Conservation (phyloP, 2,113 vertebrate species). For the Gila orcuttii region DNA sequence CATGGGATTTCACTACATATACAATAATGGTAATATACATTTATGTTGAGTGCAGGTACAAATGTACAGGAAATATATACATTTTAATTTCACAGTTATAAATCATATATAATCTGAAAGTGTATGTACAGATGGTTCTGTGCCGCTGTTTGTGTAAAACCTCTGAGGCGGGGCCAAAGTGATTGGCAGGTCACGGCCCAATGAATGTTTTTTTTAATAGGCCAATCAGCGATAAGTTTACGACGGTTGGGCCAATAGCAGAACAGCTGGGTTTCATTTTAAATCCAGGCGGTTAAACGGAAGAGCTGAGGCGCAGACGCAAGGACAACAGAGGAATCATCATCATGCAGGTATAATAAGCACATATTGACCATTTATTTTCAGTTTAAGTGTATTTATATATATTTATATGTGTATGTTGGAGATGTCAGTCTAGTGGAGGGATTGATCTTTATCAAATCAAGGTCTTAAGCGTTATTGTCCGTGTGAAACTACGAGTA, state of each 20-base stretch:
- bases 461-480: not conserved
- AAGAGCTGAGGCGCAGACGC: not conserved
- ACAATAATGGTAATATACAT: not conserved
- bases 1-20: too few species aligned
- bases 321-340: accelerated
- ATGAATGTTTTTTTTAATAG: not conserved
- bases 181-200: not conserved
- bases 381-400: not conserved
- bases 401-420: not conserved
- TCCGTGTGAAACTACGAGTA: not conserved
- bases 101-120: too few species aligned
- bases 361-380: not conserved
- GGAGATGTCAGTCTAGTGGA: not conserved
- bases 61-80: not conserved
- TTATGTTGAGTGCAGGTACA: not conserved
- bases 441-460: not conserved
- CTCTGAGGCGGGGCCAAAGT: too few species aligned
- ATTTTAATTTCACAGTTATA: too few species aligned
- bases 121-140: too few species aligned
- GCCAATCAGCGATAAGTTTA: not conserved
- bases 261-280: not conserved
- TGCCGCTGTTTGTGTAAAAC: not conserved
- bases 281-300: constrained; percentile 36
- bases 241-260: not conserved
- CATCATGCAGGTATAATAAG: constrained; percentile 27